phyloP scores from a whole-genome alignment of 2,888 invertebrate genomes.

The Drosophila emarginata region DNA sequence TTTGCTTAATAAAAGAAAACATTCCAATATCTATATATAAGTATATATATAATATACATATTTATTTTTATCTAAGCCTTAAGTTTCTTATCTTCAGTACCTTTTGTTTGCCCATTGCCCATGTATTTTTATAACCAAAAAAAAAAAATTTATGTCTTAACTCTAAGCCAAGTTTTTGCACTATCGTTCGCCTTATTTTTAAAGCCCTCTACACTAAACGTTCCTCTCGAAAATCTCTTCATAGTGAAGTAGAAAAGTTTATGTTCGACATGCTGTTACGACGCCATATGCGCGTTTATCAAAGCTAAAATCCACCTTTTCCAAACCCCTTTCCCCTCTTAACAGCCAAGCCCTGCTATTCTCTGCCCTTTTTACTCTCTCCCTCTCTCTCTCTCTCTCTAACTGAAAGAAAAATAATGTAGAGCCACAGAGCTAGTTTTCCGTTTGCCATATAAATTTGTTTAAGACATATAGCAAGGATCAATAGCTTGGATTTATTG shows the following conservation, averaged over 20 bases:
- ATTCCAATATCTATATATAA: too few relatives aligned
- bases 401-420: constrained; percentile 12
- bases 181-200: constrained; percentile 56
- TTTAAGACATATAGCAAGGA: constrained; percentile 73
- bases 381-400: background rate
- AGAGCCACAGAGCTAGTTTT: constrained; percentile 58
- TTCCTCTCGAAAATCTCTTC: constrained; percentile 16
- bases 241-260: constrained; percentile 59
- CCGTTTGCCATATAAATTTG: constrained; percentile 75
- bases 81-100: background rate
- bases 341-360: background rate
- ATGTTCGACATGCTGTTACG: constrained; percentile 73
- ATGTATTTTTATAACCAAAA: constrained; percentile 4
- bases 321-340: constrained; percentile 7
- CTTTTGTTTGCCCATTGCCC: constrained; percentile 1
- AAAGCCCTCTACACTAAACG: constrained; percentile 59
- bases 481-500: constrained; percentile 76
- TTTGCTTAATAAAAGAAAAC: too few relatives aligned
- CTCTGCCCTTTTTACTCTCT: too few relatives aligned
- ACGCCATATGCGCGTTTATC: constrained; percentile 74
- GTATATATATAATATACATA: background rate
- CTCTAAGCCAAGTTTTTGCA: constrained; percentile 44
- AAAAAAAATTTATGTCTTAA: constrained; percentile 27
- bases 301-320: constrained; percentile 46
- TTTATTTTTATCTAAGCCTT: background rate